Percentiles rank a stretch among this genome's conserved stretches.
Conservation (phyloP, 2,888 invertebrate genomes). For the Oconnorella tubifera region DNA sequence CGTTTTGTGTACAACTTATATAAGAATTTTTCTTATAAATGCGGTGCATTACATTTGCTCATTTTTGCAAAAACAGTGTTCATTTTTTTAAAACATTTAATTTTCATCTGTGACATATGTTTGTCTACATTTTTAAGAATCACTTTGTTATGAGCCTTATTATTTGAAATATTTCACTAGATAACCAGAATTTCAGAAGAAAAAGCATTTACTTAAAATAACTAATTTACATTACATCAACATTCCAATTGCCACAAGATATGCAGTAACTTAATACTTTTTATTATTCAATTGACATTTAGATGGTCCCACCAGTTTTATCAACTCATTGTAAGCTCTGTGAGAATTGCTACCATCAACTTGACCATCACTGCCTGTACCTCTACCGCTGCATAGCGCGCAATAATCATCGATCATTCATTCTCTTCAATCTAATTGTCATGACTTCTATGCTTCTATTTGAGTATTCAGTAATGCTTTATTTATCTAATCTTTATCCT, state of each 20-base stretch:
- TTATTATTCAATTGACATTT: constrained; percentile 10
- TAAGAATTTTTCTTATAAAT: too few relatives aligned
- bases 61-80: too few relatives aligned
- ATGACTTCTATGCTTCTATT: constrained; percentile 43
- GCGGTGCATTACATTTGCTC: too few relatives aligned
- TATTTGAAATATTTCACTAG: too few relatives aligned
- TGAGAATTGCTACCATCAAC: constrained; percentile 44
- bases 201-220: neutral
- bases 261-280: too few relatives aligned
- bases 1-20: too few relatives aligned
- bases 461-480: constrained; percentile 32
- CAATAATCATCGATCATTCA: constrained; percentile 48
- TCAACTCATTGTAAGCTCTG: constrained; percentile 54
- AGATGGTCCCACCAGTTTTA: constrained; percentile 40
- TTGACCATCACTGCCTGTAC: constrained; percentile 56
- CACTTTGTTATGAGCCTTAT: too few relatives aligned
- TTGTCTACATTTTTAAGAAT: neutral
- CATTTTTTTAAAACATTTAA: too few relatives aligned
- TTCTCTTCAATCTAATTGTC: constrained; percentile 43
- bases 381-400: constrained; percentile 50
- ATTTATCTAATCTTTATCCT: constrained; percentile 11
- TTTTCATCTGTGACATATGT: neutral
- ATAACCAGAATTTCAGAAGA: too few relatives aligned
- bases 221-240: neutral
- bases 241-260: too few relatives aligned